Base-by-base conservation (phyloP, 2,113 vertebrate genomes). In the Neomonachus schauinslandi region DNA sequence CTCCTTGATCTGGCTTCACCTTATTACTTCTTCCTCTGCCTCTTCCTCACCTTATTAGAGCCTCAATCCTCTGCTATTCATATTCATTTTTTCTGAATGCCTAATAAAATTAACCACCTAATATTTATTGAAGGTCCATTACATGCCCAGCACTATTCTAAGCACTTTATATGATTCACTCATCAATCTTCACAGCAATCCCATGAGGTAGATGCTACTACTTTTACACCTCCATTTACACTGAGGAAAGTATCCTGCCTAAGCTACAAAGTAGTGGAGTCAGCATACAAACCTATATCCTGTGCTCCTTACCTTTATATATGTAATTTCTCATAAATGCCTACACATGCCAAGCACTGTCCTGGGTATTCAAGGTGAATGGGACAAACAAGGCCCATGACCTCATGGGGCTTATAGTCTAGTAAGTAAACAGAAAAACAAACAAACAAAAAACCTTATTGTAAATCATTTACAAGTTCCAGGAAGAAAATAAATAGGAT, bases 81-180 rank as follows among this genome's bases (percentile, higher is more conserved):
- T 19, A 53, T 46, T 53, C n/a, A 77, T 74, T 95, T 94, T 93
- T 91, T 84, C 88, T 91, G 69, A 90, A 80, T 79, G 42, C 24
- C 55, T 61, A 96, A 84, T 84, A 91, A 83, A 87, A 91, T 84
- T 51, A 91, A 91, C 42, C 12, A 63, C 59, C 57, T 59, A 88
- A 51, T 63, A 88, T 51, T 94, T 90, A 92, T 6, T 22, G n/a
- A 94, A 79, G 71, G 31, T 15, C 88, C 53, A n/a, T 55, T 87
- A 84, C 57, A 97, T 39, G 28, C 31, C 49, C 92, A 49, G 24
- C 12, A 93, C 28, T 77, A 65, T 46, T 93, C 36, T 89, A 94
- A 89, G 24, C 16, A 90, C 26, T 80, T 95, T 89, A 67, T 22
- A 76, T 49, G 42, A 85, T 81, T 83, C 94, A 69, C 76, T 87